phyloP scores from a whole-genome alignment of 2,888 invertebrate species.

The Lasioglossum morio region DNA sequence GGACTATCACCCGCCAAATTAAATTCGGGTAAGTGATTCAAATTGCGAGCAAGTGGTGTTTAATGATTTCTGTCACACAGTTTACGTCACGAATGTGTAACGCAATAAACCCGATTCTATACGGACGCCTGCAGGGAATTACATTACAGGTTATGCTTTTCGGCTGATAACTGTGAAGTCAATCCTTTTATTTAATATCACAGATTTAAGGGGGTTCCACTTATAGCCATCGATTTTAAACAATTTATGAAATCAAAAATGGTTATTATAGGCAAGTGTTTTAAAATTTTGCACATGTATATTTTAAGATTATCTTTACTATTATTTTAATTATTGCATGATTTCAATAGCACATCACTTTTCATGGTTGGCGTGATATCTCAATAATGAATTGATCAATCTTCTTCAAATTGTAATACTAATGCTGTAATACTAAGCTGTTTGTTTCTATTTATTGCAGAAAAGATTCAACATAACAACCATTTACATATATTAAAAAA shows the following conservation, averaged over 20 bases:
- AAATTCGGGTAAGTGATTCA: not conserved
- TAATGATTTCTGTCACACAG: not conserved
- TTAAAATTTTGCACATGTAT: no score
- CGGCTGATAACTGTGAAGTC: not conserved
- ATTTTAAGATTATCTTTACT: no score
- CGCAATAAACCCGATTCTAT: not conserved
- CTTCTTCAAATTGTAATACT: no score
- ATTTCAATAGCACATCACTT: no score
- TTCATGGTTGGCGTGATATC: no score
- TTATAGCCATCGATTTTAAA: not conserved
- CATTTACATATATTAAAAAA: no score
- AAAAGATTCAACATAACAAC: no score
- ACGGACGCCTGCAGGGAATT: not conserved
- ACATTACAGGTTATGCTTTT: not conserved
- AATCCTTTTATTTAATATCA: not conserved
- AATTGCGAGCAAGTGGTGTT: conserved; percentile 13
- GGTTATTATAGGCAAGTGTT: no score
- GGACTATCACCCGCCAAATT: conserved; percentile 8
- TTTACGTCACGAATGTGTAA: conserved; percentile 13
- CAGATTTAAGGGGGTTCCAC: not conserved
- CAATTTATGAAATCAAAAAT: not conserved
- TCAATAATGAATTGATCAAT: no score
- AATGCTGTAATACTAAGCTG: no score
- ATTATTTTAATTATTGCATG: no score
- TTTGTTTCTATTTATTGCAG: no score